phyloP scores from a whole-genome alignment of 2,113 vertebrate genomes.

The Leptobrachium ailaonicum region DNA sequence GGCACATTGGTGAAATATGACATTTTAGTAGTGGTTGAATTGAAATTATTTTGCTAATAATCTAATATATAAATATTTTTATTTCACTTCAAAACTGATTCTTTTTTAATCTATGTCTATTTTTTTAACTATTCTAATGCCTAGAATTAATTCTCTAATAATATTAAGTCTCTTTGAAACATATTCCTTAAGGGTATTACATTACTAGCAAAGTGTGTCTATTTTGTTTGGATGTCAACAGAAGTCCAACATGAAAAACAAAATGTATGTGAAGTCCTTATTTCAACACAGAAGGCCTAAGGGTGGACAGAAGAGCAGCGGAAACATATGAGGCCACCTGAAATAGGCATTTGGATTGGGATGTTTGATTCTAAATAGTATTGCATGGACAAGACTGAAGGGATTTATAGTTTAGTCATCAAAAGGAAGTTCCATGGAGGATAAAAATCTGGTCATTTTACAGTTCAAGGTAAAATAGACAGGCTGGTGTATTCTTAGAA shows the following conservation, averaged over 20 bases:
- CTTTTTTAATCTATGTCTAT: no score
- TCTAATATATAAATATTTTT: no score
- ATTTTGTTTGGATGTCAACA: conserved; percentile 1
- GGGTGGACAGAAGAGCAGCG: not conserved
- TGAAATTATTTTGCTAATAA: no score
- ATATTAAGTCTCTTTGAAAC: not conserved
- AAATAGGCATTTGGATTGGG: not conserved
- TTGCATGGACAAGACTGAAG: not conserved
- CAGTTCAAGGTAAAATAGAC: no score
- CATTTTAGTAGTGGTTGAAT: no score
- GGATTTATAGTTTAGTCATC: not conserved
- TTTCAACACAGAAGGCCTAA: conserved; percentile 8
- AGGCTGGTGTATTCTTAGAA: no score
- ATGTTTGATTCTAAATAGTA: not conserved
- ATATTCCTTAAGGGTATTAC: conserved; percentile 9
- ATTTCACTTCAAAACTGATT: no score
- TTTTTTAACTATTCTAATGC: not conserved
- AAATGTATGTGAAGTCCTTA: conserved; percentile 1
- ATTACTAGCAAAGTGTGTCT: conserved; percentile 18
- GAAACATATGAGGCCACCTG: conserved; percentile 1
- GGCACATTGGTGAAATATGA: no score
- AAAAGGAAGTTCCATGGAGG: not conserved
- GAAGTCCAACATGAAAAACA: not conserved
- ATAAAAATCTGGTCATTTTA: not conserved
- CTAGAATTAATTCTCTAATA: conserved; percentile 6